These are phyloP conservation scores for Rhodinocichla rosea DNA, from an alignment of 2,113 vertebrate genomes.

Conservation along the genomic window DNA sequence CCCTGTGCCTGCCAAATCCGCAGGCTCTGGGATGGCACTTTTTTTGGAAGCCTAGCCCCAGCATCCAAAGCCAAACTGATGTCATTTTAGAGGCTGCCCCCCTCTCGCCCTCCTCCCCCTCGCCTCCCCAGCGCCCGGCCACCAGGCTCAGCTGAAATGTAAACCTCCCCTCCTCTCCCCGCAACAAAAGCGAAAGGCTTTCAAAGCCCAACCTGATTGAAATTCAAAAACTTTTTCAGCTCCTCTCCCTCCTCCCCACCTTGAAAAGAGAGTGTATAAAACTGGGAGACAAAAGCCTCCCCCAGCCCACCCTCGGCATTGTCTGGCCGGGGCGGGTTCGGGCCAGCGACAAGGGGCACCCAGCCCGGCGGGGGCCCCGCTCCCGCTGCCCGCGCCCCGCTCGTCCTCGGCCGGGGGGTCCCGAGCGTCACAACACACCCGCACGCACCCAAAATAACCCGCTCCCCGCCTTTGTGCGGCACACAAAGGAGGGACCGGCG, in stretches of 20 bases:
- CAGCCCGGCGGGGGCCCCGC: slow-evolving; percentile 21
- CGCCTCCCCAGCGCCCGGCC: slow-evolving; percentile 33
- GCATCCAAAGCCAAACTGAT: slow-evolving; percentile 15
- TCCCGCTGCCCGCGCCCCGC: neutral
- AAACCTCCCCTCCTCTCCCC: slow-evolving; percentile 68
- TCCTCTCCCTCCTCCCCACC: slow-evolving; percentile 69
- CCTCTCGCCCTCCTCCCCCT: slow-evolving; percentile 14
- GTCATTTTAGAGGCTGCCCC: slow-evolving; percentile 34
- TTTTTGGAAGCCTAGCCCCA: slow-evolving; percentile 3
- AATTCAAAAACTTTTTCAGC: slow-evolving; percentile 78
- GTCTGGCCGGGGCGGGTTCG: slow-evolving; percentile 44
- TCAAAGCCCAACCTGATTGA: slow-evolving; percentile 81
- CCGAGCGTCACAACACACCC: slow-evolving; percentile 22
- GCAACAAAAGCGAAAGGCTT: slow-evolving; percentile 77
- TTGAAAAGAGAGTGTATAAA: slow-evolving; percentile 75
- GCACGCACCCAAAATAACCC: slow-evolving; percentile 45
- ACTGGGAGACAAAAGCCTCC: slow-evolving; percentile 71
- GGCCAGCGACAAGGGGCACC: slow-evolving; percentile 59
- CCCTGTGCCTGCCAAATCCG: neutral
- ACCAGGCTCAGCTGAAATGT: slow-evolving; percentile 66
- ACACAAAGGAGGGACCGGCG: slow-evolving; percentile 39
- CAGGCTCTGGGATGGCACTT: neutral
- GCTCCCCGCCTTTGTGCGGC: slow-evolving; percentile 39
- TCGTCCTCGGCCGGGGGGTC: neutral
- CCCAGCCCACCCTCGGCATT: slow-evolving; percentile 65